phyloP scores from a whole-genome alignment of 2,113 vertebrate genomes.

The Aleadryas rufinucha region DNA sequence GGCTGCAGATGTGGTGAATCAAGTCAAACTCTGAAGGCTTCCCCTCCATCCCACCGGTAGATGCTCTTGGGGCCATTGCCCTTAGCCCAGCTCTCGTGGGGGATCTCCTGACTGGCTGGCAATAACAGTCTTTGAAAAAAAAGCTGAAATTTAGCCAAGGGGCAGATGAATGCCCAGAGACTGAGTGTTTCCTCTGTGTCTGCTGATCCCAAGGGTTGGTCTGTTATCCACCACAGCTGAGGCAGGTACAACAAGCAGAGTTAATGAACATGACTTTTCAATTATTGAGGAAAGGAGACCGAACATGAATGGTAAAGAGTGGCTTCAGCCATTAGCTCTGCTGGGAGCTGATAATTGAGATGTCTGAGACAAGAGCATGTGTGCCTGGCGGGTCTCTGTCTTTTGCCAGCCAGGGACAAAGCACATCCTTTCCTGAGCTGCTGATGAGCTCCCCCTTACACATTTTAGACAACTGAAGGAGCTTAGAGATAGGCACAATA shows the following conservation, averaged over 20 bases:
- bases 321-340: neutral
- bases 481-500: neutral
- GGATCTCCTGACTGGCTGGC: neutral
- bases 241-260: neutral
- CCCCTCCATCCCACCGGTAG: fast-evolving
- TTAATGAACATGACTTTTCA: neutral
- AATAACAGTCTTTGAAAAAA: neutral
- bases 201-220: neutral
- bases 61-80: neutral
- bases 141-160: neutral
- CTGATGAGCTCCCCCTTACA: neutral
- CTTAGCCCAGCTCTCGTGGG: neutral
- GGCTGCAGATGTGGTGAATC: neutral
- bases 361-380: neutral
- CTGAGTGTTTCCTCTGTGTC: neutral
- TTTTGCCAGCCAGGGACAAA: neutral
- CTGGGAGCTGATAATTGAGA: neutral
- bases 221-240: neutral
- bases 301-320: neutral
- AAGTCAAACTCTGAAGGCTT: neutral
- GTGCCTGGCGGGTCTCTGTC: neutral
- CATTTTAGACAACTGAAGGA: neutral
- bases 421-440: neutral
- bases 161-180: neutral
- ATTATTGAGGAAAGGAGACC: neutral